phyloP scores from a whole-genome alignment of 2,113 vertebrate genomes.

The Crypturellus undulatus region DNA sequence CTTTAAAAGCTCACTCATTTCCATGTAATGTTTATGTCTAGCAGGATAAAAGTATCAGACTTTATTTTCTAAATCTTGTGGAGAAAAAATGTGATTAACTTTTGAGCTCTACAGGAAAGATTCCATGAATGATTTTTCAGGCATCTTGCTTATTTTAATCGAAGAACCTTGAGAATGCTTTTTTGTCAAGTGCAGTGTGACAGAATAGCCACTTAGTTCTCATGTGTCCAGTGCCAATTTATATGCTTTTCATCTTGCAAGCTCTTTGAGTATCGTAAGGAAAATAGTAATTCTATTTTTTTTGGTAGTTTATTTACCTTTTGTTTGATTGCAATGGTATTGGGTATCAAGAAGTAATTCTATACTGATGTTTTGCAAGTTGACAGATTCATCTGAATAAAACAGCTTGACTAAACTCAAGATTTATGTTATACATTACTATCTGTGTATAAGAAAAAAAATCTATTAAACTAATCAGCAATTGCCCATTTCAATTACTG shows the following conservation, averaged over 20 bases:
- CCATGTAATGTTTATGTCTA: background rate
- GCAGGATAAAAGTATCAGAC: background rate
- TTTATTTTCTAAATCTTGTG: background rate
- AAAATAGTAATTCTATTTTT: constrained; percentile 37
- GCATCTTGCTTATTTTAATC: constrained; percentile 15
- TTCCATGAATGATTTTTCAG: background rate
- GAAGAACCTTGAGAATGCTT: constrained; percentile 22
- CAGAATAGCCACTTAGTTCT: constrained; percentile 41
- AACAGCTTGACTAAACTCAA: background rate
- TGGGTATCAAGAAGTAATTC: constrained; percentile 28
- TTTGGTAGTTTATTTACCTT: background rate
- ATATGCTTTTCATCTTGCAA: constrained; percentile 14
- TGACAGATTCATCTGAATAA: constrained; percentile 1
- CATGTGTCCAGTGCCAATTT: constrained; percentile 9
- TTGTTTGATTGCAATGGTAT: constrained; percentile 23
- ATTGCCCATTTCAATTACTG: background rate
- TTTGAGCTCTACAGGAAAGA: background rate
- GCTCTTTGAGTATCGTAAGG: constrained; percentile 6
- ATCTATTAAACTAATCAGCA: background rate
- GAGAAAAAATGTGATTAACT: background rate
- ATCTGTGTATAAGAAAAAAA: background rate
- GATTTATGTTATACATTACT: background rate
- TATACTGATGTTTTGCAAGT: constrained; percentile 8
- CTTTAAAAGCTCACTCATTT: background rate
- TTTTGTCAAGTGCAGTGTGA: constrained; percentile 14